These are phyloP conservation scores for Tapirus indicus DNA, from an alignment of 2,797 vertebrate genomes.

Conservation along the genomic window DNA sequence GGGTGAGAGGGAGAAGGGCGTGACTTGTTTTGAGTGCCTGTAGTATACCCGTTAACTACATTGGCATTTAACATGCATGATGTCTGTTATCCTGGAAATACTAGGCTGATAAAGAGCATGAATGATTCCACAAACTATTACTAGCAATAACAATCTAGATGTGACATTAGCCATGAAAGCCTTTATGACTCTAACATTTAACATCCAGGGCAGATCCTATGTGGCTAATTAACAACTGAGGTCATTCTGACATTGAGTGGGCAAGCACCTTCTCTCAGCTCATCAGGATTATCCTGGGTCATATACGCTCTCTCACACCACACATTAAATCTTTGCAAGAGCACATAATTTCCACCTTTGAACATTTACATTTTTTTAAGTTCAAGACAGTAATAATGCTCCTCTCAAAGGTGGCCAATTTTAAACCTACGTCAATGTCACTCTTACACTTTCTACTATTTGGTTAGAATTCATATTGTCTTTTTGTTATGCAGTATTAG, in stretches of 20 bases:
- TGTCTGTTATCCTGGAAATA: conserved; percentile 63
- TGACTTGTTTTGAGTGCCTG: conserved; percentile 33
- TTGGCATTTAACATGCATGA: background rate
- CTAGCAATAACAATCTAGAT: conserved; percentile 66
- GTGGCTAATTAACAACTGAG: conserved; percentile 70
- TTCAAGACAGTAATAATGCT: conserved; percentile 27
- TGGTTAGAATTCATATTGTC: background rate
- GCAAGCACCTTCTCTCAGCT: background rate
- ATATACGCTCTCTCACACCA: background rate
- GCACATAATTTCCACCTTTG: conserved; percentile 15
- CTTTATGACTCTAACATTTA: conserved; percentile 67
- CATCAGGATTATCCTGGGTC: conserved; percentile 29
- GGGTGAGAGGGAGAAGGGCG: background rate
- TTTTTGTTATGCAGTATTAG: conserved; percentile 52
- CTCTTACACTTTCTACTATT: background rate
- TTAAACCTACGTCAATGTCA: background rate
- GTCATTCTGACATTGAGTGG: conserved; percentile 55
- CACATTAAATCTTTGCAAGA: conserved; percentile 64
- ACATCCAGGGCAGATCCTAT: conserved; percentile 61
- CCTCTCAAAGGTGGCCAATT: conserved; percentile 41
- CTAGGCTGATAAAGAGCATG: conserved; percentile 44
- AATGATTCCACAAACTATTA: conserved; percentile 61
- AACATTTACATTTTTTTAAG: conserved; percentile 46
- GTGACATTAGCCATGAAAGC: conserved; percentile 60
- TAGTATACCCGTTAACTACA: background rate